Percentiles rank a stretch among this genome's conserved stretches.
Conservation (phyloP, 2,113 vertebrate species). For the Rhipidura dahli region DNA sequence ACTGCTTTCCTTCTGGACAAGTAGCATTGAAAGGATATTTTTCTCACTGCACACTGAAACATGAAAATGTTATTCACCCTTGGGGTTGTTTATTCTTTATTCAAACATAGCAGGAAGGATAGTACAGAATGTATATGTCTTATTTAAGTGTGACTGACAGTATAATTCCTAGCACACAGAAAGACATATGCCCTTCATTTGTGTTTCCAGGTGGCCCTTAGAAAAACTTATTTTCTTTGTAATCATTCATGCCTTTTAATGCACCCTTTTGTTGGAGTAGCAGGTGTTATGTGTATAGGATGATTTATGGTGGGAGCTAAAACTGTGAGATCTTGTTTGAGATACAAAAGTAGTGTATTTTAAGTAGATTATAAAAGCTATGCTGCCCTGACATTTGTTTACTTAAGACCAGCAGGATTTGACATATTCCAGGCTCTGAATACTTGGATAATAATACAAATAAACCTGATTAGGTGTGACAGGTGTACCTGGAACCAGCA, state of each 20-base stretch:
- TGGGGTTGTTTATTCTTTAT: background rate
- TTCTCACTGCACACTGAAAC: background rate
- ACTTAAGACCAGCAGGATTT: background rate
- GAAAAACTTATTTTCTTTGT: background rate
- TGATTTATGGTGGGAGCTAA: background rate
- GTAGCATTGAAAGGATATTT: background rate
- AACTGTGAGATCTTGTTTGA: slow-evolving; percentile 4
- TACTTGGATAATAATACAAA: background rate
- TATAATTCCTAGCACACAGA: background rate
- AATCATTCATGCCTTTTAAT: background rate
- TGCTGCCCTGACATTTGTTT: background rate
- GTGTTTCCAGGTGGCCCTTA: background rate
- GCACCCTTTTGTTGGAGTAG: background rate
- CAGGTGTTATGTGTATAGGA: background rate
- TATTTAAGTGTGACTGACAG: background rate
- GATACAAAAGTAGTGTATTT: background rate
- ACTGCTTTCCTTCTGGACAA: background rate
- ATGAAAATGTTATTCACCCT: background rate
- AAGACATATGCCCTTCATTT: background rate
- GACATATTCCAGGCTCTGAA: background rate
- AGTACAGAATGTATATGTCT: background rate
- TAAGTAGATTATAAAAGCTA: background rate
- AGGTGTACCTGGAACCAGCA: background rate
- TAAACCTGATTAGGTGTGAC: background rate
- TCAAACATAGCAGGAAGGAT: background rate